A percentile compares a stretch with the other conserved stretches of the same genome.
phyloP scores from a whole-genome alignment of 2,113 vertebrate genomes.

The Megalops atlanticus region DNA sequence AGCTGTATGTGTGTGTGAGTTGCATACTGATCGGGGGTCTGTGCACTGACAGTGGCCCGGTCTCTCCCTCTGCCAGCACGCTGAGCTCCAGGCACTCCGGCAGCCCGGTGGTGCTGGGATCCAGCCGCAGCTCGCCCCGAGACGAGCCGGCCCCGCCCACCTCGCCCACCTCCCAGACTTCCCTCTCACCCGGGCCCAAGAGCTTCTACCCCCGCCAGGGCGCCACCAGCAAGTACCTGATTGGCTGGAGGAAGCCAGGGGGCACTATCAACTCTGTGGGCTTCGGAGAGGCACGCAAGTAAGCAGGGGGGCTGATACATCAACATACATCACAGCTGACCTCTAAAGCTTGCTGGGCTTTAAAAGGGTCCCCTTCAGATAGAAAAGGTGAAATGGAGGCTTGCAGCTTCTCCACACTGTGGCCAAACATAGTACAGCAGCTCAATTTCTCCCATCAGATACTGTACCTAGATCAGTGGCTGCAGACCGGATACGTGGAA shows the following conservation, averaged over 20 bases:
- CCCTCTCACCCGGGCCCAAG: constrained; percentile 88
- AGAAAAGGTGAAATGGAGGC: background rate
- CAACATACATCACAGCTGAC: background rate
- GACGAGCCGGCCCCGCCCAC: constrained; percentile 85
- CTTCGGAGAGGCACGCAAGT: constrained; percentile 97
- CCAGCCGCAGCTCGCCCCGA: constrained; percentile 84
- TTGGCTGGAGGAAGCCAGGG: constrained; percentile 98
- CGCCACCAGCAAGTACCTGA: constrained; percentile 98
- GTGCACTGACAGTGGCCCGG: background rate
- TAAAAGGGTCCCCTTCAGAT: background rate
- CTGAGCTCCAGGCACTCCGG: constrained; percentile 80
- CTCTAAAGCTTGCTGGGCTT: background rate
- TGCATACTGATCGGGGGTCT: too few species aligned
- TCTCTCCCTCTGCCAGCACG: constrained; percentile 58
- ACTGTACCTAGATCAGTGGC: too few species aligned
- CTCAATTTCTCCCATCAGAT: background rate
- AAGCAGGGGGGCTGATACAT: constrained; percentile 60
- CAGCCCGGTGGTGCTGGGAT: constrained; percentile 71
- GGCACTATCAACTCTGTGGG: constrained; percentile 98
- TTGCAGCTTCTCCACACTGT: too few species aligned
- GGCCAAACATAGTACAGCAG: too few species aligned
- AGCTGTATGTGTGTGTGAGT: too few species aligned
- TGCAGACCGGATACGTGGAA: too few species aligned
- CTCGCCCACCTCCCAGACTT: constrained; percentile 81
- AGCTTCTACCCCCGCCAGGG: constrained; percentile 98